Percentiles rank a stretch among this genome's conserved stretches.
These are phyloP conservation scores for Macrocentrus cingulum DNA, from an alignment of 1,140 invertebrate genomes.

Conservation along the genomic window DNA sequence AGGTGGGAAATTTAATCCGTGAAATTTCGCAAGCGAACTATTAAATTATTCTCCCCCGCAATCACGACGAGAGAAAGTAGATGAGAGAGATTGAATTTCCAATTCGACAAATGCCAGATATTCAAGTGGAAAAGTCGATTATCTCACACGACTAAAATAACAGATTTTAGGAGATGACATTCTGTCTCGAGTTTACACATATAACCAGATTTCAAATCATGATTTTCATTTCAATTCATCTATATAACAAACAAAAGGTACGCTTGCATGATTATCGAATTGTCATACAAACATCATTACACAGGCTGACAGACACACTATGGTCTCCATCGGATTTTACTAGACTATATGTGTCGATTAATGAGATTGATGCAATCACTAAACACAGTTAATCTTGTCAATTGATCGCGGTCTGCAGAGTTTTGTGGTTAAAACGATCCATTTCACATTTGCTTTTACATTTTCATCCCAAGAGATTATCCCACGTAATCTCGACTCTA, in stretches of 20 bases:
- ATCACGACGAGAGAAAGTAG: too few species aligned
- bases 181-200: too few species aligned
- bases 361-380: slow-evolving; percentile 54
- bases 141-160: too few species aligned
- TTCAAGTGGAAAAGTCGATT: too few species aligned
- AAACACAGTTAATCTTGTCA: slow-evolving; percentile 48
- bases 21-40: too few species aligned
- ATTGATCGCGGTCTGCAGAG: slow-evolving; percentile 36
- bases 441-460: too few species aligned
- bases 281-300: slow-evolving; percentile 49
- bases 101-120: not conserved
- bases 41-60: not conserved
- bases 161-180: too few species aligned
- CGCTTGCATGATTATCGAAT: slow-evolving; percentile 51
- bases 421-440: slow-evolving; percentile 15
- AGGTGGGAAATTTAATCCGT: too few species aligned
- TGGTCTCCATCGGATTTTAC: slow-evolving; percentile 30
- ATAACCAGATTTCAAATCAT: too few species aligned
- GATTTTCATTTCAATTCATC: not conserved
- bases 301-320: slow-evolving; percentile 19
- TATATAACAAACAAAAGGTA: slow-evolving; percentile 49
- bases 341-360: slow-evolving; percentile 45
- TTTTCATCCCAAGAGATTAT: too few species aligned
- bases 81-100: too few species aligned
- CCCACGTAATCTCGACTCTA: not conserved